Conservation (phyloP, 1,140 invertebrate genomes). For the Zaprionus capensis region DNA sequence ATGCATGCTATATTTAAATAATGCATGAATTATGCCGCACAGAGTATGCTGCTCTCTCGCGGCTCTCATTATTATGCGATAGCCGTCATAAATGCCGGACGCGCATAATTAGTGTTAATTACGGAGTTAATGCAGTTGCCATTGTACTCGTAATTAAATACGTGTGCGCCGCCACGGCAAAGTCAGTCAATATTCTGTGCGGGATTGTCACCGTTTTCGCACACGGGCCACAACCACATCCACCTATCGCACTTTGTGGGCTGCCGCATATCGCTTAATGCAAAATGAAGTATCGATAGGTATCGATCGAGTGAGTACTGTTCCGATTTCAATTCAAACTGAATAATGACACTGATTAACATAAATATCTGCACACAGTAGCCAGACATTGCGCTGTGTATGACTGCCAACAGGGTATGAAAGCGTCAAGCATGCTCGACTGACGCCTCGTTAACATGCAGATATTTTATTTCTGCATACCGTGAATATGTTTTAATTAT, state of each 20-base stretch:
- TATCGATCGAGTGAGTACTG: background rate
- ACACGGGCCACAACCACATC: background rate
- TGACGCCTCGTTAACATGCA: background rate
- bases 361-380: background rate
- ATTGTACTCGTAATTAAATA: constrained; percentile 60
- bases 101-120: constrained; percentile 76
- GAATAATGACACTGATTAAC: constrained; percentile 7
- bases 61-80: constrained; percentile 37
- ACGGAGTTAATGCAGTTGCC: constrained; percentile 75
- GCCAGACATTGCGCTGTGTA: background rate
- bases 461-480: constrained; percentile 20
- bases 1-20: constrained; percentile 67
- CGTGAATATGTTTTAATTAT: constrained; percentile 74
- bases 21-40: constrained; percentile 63
- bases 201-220: background rate
- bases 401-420: background rate
- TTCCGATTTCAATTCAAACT: background rate
- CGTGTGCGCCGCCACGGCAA: constrained; percentile 3
- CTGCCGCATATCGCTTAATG: background rate
- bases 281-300: background rate
- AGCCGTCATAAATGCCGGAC: constrained; percentile 57
- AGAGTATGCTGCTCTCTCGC: background rate
- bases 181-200: constrained; percentile 5
- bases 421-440: background rate
- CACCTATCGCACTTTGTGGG: background rate